Evolutionary conservation across 2,797 vertebrate genomes (phyloP), one percentile per base, ranked within the genome.

Genomic region (Fistularia commersonii): DNA sequence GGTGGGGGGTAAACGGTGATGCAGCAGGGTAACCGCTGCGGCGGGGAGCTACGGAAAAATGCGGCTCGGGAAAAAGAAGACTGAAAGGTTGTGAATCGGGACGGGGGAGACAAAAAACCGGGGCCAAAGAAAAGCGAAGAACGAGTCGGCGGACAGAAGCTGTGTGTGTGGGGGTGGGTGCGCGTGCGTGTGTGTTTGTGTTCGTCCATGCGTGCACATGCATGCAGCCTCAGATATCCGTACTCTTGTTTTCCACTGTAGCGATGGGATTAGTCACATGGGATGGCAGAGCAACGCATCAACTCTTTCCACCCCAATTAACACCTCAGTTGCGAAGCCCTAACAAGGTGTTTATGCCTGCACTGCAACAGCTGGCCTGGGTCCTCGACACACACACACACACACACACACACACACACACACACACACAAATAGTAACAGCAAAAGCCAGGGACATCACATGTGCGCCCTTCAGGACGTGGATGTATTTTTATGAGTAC

Each of bases 261-360:
- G 70, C 59, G 51, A 60, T 31, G 2, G 54, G 37, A 3, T 23
- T 36, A 61, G 70, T 73, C 72, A 62, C 61, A 60, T 72, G 80
- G 80, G 78, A 81, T 1, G 60, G 44, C 48, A 37, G 67, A 57
- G 59, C 61, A 46, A 66, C 15, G 60, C 77, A 83, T 82, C 64
- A 34, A 60, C 69, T 82, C 65, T 75, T 83, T 90, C 85, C 83
- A 80, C 82, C 80, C 86, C 83, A 90, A 89, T 90, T 90, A 90
- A 84, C 88, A 86, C 87, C 83, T 77, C 45, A 79, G 75, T 74
- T 49, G 69, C 81, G 74, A 81, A 82, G 78, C 67, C 64, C 82
- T 88, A 89, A 85, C 82, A 84, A 87, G 84, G 86, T 90, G 88
- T 88, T 88, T 85, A 87, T 80, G 79, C 72, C 79, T 64, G 41